Evolutionary conservation across 2,888 invertebrate species (phyloP).

Genomic region (Trachelus iudaicus): DNA sequence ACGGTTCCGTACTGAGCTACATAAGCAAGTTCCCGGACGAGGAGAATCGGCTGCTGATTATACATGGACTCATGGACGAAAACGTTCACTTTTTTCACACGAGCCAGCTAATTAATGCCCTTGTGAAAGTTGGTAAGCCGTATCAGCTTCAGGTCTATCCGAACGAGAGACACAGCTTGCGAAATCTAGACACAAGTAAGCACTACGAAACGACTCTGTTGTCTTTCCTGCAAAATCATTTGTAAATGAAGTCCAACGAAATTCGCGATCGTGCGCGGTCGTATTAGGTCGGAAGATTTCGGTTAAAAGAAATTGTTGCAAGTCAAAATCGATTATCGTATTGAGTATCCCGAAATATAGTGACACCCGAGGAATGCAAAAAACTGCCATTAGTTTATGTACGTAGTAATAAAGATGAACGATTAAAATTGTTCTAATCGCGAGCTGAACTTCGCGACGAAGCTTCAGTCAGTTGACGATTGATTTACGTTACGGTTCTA

Average conservation of each 20-base stretch:
- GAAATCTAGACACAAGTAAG: conserved; percentile 93
- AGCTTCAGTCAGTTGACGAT: background rate
- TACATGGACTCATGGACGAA: conserved; percentile 98
- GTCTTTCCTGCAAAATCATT: conserved; percentile 87
- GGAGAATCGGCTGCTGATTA: conserved; percentile 90
- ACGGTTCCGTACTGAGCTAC: conserved; percentile 87
- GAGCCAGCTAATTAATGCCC: conserved; percentile 87
- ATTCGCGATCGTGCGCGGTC: background rate
- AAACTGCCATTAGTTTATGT: conserved; percentile 52
- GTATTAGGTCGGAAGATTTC: background rate
- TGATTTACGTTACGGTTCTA: background rate
- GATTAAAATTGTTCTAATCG: background rate
- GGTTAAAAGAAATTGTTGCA: background rate
- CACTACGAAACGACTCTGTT: conserved; percentile 96
- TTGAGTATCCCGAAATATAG: background rate
- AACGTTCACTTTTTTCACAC: conserved; percentile 99
- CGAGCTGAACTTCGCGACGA: background rate
- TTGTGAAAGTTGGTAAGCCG: conserved; percentile 95
- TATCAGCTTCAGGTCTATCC: conserved; percentile 96
- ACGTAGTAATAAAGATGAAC: conserved; percentile 31
- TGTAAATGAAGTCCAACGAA: conserved; percentile 63
- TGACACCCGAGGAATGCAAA: conserved; percentile 24
- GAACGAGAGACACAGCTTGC: conserved; percentile 93
- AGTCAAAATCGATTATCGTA: background rate
- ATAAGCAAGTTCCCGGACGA: conserved; percentile 92